Base-by-base conservation (phyloP, 2,797 vertebrate genomes). In the Periophthalmus magnuspinnatus region DNA sequence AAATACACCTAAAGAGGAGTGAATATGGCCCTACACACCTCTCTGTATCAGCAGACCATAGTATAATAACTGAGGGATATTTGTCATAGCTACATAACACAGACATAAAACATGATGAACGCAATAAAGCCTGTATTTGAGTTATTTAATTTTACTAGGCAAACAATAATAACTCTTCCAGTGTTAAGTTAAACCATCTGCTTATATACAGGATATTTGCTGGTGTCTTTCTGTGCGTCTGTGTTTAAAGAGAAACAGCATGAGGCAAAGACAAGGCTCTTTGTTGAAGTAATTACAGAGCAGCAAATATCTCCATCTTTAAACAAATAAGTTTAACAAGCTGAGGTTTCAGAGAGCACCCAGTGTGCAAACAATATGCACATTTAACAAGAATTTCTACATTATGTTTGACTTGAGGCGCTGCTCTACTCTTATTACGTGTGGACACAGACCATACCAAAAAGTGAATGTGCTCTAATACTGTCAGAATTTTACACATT, bases 241-340 rank as follows among this genome's bases (percentile, higher is more conserved):
- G 9, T 48, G 66, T 63, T 55, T 38, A 14, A 71, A 76, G 71
- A 16, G 10, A 59, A 47, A 62, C 5, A 52, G 74, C 62, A 67
- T 66, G 69, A 21, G 17, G 45, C 32, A 8, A 58, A 52, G 62
- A 69, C 24, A 8, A 65, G 22, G 24, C 56, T 50, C 45, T 86
- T 83, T 80, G 76, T 75, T 64, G 9, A 7, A 76, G 50, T 65
- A 74, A 78, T 81, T 41, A 72, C 60, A 54, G 65, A 47, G 67
- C 74, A 59, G 33, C 36, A 72, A 79, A 68, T 24, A 68, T 72
- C 50, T 33, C 0, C 11, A 52, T 58, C 71, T 67, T 16, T 61
- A 66, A 65, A 60, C 38, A 69, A 67, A 66, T 34, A 52, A 24
- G 19, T 65, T 82, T 71, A 71, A 82, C 55, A 13, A 50, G 69